A percentile compares a stretch with the other conserved stretches of the same genome.
Evolutionary conservation across 1,140 invertebrate genomes (phyloP).

Genomic region (Drosophila azteca): DNA sequence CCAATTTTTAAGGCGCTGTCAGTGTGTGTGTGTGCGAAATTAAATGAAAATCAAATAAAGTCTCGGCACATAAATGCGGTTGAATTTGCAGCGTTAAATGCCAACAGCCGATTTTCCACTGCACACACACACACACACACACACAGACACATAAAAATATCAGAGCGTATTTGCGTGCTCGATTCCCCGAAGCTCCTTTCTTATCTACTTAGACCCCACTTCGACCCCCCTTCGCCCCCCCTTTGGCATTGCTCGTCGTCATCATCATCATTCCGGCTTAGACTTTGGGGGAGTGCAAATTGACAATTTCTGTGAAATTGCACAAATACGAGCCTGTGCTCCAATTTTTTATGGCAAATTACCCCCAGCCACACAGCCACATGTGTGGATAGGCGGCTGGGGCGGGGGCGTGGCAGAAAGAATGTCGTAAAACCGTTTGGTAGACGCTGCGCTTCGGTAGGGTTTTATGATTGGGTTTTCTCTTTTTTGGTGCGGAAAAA

Average conservation of each 20-base stretch:
- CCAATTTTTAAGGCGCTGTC: conserved; percentile 64
- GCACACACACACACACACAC: conserved; percentile 51
- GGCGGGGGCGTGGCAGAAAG: conserved; percentile 18
- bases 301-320: conserved; percentile 81
- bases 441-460: conserved; percentile 49
- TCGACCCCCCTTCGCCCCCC: background rate
- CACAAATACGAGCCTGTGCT: conserved; percentile 76
- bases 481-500: conserved; percentile 27
- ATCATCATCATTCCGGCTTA: conserved; percentile 54
- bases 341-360: conserved; percentile 81
- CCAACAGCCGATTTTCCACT: conserved; percentile 76
- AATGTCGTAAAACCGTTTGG: conserved; percentile 76
- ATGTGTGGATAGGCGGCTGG: conserved; percentile 41
- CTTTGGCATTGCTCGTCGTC: conserved; percentile 22
- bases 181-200: conserved; percentile 11
- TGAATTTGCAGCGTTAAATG: conserved; percentile 78
- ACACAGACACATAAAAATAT: conserved; percentile 70
- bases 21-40: conserved; percentile 51
- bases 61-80: conserved; percentile 57
- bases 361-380: conserved; percentile 49
- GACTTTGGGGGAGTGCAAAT: conserved; percentile 77
- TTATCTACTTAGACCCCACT: conserved; percentile 14
- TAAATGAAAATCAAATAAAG: conserved; percentile 78
- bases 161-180: conserved; percentile 69
- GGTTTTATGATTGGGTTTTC: conserved; percentile 75